Conservation (phyloP, 2,797 vertebrate genomes). For the Xiphorhynchus erythropygius region DNA sequence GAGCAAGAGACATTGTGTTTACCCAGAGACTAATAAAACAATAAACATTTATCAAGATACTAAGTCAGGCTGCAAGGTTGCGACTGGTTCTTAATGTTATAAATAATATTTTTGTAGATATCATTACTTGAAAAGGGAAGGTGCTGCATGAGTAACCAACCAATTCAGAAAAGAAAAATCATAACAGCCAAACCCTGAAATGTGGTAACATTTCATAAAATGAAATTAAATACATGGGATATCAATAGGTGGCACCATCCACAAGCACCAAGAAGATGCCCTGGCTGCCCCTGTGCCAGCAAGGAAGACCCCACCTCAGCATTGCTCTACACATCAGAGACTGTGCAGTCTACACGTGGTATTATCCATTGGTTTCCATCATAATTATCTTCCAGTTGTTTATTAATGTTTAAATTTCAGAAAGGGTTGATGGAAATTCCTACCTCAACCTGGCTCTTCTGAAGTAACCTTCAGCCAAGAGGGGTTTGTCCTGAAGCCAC, state of each 20-base stretch:
- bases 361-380: neutral
- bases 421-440: neutral
- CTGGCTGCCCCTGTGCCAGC: fast-evolving
- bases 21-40: neutral
- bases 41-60: neutral
- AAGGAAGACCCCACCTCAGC: neutral
- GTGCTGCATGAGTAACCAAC: neutral
- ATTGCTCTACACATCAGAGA: neutral
- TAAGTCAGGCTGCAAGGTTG: neutral
- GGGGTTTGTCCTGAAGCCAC: neutral
- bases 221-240: neutral
- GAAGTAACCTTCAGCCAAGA: neutral
- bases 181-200: neutral
- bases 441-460: neutral
- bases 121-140: neutral
- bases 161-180: neutral
- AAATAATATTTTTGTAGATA: neutral
- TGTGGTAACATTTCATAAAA: neutral
- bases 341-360: neutral
- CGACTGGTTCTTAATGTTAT: neutral
- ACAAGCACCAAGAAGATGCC: neutral
- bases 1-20: neutral
- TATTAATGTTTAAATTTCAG: neutral
- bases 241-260: conserved; percentile 58
- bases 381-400: neutral